These are phyloP conservation scores for Diabrotica virgifera DNA, from an alignment of 1,140 invertebrate species.

Conservation along the genomic window DNA sequence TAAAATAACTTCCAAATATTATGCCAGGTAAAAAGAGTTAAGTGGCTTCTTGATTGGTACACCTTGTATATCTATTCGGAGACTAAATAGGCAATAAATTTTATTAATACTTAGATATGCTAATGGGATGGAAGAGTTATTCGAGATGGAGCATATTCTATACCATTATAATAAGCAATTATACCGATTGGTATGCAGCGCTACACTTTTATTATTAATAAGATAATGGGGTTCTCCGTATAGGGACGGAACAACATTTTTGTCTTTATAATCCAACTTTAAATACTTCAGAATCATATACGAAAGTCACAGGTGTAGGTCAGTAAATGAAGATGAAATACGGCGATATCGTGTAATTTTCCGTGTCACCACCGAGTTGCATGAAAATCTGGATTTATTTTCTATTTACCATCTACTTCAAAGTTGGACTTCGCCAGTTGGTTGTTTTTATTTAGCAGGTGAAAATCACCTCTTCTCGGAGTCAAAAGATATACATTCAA, in stretches of 20 bases:
- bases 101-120: constrained; percentile 20
- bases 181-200: constrained; percentile 13
- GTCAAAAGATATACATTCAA: no score
- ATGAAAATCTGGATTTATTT: no score
- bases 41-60: constrained; percentile 6
- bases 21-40: no score
- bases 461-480: no score
- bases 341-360: no score
- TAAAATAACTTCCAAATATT: no score
- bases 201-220: constrained; percentile 11
- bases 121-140: constrained; percentile 16
- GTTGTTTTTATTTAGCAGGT: no score
- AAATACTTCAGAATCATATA: not conserved
- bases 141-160: constrained; percentile 4
- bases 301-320: not conserved
- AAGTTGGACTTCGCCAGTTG: no score
- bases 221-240: constrained; percentile 10
- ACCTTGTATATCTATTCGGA: constrained; percentile 7
- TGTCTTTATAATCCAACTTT: not conserved
- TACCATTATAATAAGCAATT: constrained; percentile 21
- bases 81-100: constrained; percentile 22
- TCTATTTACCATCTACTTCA: no score
- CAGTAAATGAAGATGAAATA: no score
- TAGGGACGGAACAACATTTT: not conserved
- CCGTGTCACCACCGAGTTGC: no score